Evolutionary conservation across 2,113 vertebrate genomes (phyloP), one percentile per base, ranked within the genome.

Genomic region (Pygathrix nemaeus): DNA sequence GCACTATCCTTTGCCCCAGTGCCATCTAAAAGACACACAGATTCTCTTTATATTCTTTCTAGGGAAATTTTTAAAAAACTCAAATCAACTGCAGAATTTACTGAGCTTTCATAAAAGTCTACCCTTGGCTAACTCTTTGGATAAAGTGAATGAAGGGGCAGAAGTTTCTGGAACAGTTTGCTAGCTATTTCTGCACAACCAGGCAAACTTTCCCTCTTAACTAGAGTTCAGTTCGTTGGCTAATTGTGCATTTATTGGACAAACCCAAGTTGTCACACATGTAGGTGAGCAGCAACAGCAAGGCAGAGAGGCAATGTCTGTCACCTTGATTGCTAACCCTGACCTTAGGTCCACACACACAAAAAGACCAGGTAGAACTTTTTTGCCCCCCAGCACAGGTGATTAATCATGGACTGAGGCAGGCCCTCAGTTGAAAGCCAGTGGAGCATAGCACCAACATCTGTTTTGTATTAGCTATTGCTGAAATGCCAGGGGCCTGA

Each of bases 391-490:
- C 92, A 93, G 97, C 78, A 73, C 98, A 99, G 98, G 98, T 99
- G 98, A 98, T 99, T 96, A 97, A 98, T 98, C 98, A 98, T 82
- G 45, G 59, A 87, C 7, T 2, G 45, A 52, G 25, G 94, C 98
- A 97, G 93, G 91, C 80, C 64, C 55, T 27, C 88, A 8, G 84
- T 94, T 93, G 97, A 98, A 98, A 98, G 89, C n/a, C 97, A 97
- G 98, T 55, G 73, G 98, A 23, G 88, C 98, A 5, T 94, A 97
- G 50, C 8, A 3, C 25, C 35, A 87, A 97, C 98, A 98, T 98
- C 98, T 98, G 98, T 88, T 98, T 97, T 85, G 45, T 97, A 98
- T 98, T 95, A 98, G 96, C 87, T 82, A 92, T 95, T 98, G 70
- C 98, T 97, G 97, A 97, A 97, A 98, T 90, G 97, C 98, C 97